phyloP scores from a whole-genome alignment of 2,888 invertebrate species.

The Omphaloscelis lunosa region DNA sequence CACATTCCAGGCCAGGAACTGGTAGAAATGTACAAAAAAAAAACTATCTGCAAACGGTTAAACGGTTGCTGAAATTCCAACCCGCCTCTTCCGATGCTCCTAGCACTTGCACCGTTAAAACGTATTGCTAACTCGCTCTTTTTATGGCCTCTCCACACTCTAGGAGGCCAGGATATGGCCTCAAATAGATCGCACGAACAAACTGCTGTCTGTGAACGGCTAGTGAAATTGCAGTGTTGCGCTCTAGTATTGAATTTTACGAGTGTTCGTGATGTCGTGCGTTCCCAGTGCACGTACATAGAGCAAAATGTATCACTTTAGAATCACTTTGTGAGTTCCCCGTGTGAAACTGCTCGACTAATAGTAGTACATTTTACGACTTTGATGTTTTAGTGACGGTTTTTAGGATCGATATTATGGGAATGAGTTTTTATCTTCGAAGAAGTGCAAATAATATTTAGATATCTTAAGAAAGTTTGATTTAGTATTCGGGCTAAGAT shows the following conservation, averaged over 20 bases:
- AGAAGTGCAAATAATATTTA: neutral
- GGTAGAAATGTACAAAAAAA: conserved; percentile 2
- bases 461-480: neutral
- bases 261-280: conserved; percentile 52
- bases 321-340: conserved; percentile 51
- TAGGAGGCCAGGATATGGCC: conserved; percentile 11
- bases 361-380: conserved; percentile 37
- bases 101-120: conserved; percentile 25
- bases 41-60: conserved; percentile 1
- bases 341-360: conserved; percentile 32
- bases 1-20: conserved; percentile 16
- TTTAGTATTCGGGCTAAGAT: neutral
- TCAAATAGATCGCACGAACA: conserved; percentile 35
- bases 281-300: conserved; percentile 48
- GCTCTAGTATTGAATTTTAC: conserved; percentile 55
- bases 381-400: neutral
- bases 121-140: conserved; percentile 6
- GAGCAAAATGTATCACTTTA: conserved; percentile 51
- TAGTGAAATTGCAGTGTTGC: conserved; percentile 54
- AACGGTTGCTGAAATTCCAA: conserved; percentile 32
- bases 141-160: conserved; percentile 27
- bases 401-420: neutral
- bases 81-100: neutral
- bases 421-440: neutral
- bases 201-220: conserved; percentile 41